These are phyloP conservation scores for Sebastes schlegelii DNA, from an alignment of 2,113 vertebrate species.

Conservation along the genomic window DNA sequence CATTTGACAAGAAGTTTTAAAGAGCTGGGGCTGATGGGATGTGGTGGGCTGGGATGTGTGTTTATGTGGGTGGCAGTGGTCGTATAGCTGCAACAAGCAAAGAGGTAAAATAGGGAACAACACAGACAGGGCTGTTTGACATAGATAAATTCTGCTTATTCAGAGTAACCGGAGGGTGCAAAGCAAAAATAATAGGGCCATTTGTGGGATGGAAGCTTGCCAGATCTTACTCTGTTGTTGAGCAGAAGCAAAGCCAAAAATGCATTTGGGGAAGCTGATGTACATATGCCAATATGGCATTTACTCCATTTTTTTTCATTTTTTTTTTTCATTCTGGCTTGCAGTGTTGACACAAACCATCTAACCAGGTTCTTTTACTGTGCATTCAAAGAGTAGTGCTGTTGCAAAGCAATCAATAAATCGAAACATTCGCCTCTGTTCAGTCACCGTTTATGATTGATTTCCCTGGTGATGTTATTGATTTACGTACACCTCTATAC, in stretches of 20 bases:
- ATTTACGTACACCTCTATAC: conserved; percentile 55
- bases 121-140: conserved; percentile 76
- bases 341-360: conserved; percentile 26
- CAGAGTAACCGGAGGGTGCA: conserved; percentile 81
- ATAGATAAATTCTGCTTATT: conserved; percentile 85
- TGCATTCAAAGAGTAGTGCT: conserved; percentile 38
- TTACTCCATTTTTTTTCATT: conserved; percentile 7
- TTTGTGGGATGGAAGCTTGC: conserved; percentile 81
- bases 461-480: conserved; percentile 59
- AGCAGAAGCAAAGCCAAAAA: conserved; percentile 82
- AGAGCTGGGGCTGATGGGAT: conserved; percentile 10
- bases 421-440: conserved; percentile 57
- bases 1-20: conserved; percentile 28
- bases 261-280: conserved; percentile 71
- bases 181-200: conserved; percentile 84
- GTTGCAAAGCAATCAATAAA: conserved; percentile 61
- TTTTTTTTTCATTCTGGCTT: conserved; percentile 15
- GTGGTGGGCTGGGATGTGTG: conserved; percentile 13
- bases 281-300: conserved; percentile 77
- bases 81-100: conserved; percentile 27
- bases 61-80: conserved; percentile 46
- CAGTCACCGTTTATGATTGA: conserved; percentile 64
- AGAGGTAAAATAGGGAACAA: conserved; percentile 63
- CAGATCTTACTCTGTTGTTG: conserved; percentile 81
- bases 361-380: conserved; percentile 37